Evolutionary conservation across 2,888 invertebrate genomes (phyloP).

Genomic region (Heliconius ismenius): DNA sequence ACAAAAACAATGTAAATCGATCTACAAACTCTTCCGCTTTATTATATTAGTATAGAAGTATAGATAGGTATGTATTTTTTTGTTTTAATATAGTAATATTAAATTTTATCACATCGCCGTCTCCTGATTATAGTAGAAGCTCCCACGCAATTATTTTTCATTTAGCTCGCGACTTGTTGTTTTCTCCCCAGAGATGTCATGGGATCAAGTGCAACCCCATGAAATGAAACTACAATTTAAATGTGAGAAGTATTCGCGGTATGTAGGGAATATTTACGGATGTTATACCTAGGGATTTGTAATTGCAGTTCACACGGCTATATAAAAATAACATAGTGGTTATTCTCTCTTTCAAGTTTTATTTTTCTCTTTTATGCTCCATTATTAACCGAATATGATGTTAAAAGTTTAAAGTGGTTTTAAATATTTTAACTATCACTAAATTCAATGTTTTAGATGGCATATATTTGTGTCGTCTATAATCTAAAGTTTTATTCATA

Average conservation of each 20-base stretch:
- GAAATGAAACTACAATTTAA: slow-evolving; percentile 66
- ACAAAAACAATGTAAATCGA: too few species aligned
- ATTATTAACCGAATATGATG: not conserved
- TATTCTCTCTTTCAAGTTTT: not conserved
- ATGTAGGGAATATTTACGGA: slow-evolving; percentile 49
- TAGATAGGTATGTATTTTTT: too few species aligned
- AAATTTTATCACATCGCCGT: slow-evolving; percentile 8
- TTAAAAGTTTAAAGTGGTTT: not conserved
- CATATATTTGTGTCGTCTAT: not conserved
- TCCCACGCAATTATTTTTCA: slow-evolving; percentile 76
- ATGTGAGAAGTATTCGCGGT: slow-evolving; percentile 69
- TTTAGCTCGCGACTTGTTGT: slow-evolving; percentile 69
- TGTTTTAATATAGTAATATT: too few species aligned
- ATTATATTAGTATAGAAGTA: too few species aligned
- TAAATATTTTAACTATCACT: too few species aligned
- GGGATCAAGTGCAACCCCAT: slow-evolving; percentile 68
- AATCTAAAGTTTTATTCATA: not conserved
- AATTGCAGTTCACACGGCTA: slow-evolving; percentile 60
- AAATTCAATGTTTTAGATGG: too few species aligned
- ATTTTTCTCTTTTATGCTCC: not conserved
- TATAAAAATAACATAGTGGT: slow-evolving; percentile 30
- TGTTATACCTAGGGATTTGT: slow-evolving; percentile 60
- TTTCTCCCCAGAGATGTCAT: slow-evolving; percentile 62
- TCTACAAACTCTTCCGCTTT: too few species aligned
- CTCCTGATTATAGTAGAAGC: slow-evolving; percentile 23